Conservation (phyloP, 2,113 vertebrate species). For the Greenwoodochromis staneri region DNA sequence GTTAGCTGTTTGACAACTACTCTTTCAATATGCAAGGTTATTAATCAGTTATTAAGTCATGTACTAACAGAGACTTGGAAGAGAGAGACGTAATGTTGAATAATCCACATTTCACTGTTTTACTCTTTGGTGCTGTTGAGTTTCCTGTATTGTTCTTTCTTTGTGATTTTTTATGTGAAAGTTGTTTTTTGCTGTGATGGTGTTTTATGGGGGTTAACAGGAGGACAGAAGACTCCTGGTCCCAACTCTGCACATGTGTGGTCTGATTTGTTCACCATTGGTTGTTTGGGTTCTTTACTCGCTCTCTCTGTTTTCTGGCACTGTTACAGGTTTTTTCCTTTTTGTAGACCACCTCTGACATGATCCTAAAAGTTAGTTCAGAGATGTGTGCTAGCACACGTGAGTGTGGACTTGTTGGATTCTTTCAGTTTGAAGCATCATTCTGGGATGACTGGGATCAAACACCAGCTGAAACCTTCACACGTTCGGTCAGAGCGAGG, state of each 20-base stretch:
- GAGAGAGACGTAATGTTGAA: not conserved
- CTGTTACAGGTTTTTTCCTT: not conserved
- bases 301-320: not conserved
- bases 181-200: not conserved
- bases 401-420: not conserved
- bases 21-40: not conserved
- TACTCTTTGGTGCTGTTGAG: not conserved
- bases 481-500: rapidly evolving
- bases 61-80: not conserved
- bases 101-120: not conserved
- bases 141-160: not conserved
- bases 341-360: not conserved
- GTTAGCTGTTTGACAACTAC: not conserved
- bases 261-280: not conserved
- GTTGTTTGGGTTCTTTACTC: not conserved
- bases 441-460: not conserved
- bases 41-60: not conserved
- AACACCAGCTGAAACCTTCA: not conserved
- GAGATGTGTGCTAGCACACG: not conserved
- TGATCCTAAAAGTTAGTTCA: not conserved
- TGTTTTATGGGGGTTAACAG: not conserved
- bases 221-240: not conserved
- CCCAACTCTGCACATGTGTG: not conserved
- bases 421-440: not conserved
- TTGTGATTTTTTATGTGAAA: not conserved